A percentile compares a stretch with the other conserved stretches of the same genome.
These are phyloP conservation scores for Neosilurus hyrtlii DNA, from an alignment of 2,797 vertebrate species.

Conservation along the genomic window DNA sequence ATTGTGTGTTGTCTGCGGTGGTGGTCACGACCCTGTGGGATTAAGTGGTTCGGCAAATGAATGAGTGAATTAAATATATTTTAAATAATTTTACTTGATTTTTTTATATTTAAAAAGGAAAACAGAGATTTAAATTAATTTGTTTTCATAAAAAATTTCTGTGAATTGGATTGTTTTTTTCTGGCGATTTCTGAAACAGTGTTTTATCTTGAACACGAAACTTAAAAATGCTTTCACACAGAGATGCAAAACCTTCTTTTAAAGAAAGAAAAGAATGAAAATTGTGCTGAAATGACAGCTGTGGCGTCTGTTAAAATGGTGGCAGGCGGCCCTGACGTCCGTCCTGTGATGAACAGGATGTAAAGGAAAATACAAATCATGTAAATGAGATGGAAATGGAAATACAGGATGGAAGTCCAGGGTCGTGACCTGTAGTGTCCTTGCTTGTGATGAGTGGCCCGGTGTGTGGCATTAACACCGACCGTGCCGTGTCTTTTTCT, in stretches of 20 bases:
- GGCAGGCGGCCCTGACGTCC: rapidly evolving
- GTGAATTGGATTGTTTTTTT: no score
- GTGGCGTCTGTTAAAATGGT: not conserved
- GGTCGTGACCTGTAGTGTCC: not conserved
- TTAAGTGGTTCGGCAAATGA: no score
- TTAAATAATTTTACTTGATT: no score
- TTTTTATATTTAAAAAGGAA: no score
- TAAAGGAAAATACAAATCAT: conserved; percentile 9
- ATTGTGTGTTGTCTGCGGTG: no score
- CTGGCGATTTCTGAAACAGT: no score
- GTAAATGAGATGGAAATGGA: not conserved
- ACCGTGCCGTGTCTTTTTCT: not conserved
- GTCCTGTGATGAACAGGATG: not conserved
- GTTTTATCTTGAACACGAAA: not conserved
- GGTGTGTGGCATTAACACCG: not conserved
- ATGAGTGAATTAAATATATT: no score
- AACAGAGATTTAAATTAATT: no score
- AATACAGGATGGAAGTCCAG: no score
- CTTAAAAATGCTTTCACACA: not conserved
- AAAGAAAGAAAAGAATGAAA: not conserved
- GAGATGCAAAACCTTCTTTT: not conserved
- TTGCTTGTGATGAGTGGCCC: not conserved
- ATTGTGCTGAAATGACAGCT: not conserved
- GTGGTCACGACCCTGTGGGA: no score
- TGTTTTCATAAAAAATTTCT: no score